phyloP scores from a whole-genome alignment of 2,888 invertebrate genomes.

The Ectemnius lituratus region DNA sequence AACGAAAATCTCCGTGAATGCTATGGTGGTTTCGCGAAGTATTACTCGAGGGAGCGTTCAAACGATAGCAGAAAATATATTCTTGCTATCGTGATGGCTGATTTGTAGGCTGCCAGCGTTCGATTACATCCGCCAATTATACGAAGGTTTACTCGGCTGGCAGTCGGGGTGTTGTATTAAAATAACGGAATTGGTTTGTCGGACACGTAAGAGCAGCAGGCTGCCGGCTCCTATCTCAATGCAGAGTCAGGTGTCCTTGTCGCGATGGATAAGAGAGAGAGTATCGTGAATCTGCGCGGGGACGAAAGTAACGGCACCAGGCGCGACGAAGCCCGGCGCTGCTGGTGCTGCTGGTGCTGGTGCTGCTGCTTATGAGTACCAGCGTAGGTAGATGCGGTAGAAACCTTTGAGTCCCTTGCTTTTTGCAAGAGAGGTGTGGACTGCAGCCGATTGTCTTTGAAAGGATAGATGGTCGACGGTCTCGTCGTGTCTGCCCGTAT shows the following conservation, averaged over 20 bases:
- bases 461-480: constrained; percentile 30
- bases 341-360: background rate
- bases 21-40: background rate
- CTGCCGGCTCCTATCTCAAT: too few species aligned
- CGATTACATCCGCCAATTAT: too few species aligned
- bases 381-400: constrained; percentile 7
- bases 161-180: too few species aligned
- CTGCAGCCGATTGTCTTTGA: constrained; percentile 38
- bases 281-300: too few species aligned
- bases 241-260: constrained; percentile 7
- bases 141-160: too few species aligned
- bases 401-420: constrained; percentile 25
- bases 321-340: constrained; percentile 2
- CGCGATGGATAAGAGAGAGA: background rate
- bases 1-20: background rate
- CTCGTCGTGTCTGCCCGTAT: constrained; percentile 29
- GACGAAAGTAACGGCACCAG: background rate
- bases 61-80: too few species aligned
- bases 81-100: too few species aligned
- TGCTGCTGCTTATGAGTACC: constrained; percentile 3
- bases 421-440: constrained; percentile 21
- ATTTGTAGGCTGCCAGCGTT: too few species aligned
- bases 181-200: too few species aligned
- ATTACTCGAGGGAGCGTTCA: too few species aligned
- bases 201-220: too few species aligned